These are phyloP conservation scores for Exephanes ischioxanthus DNA, from an alignment of 2,888 invertebrate genomes.

Conservation along the genomic window DNA sequence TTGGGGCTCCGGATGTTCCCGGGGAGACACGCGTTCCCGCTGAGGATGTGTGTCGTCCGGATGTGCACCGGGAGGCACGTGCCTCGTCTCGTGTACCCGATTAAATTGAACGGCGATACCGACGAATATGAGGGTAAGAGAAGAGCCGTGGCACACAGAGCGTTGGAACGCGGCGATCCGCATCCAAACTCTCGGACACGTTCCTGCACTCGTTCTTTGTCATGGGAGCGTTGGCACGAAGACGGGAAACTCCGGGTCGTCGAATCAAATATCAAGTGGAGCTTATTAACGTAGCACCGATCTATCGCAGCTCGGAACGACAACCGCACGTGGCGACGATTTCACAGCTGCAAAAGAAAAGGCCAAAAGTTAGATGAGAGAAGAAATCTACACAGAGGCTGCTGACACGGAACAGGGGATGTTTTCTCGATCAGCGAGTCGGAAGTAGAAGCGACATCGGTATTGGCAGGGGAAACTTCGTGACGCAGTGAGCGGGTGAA, in stretches of 20 bases:
- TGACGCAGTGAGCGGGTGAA: not conserved
- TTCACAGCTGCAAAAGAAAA: not conserved
- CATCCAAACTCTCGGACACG: slow-evolving; percentile 56
- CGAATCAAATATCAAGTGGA: slow-evolving; percentile 47
- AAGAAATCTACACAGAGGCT: not conserved
- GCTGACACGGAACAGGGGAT: not conserved
- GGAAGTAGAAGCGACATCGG: not conserved
- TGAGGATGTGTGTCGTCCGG: not conserved
- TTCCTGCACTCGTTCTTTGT: slow-evolving; percentile 50
- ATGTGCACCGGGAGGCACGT: slow-evolving; percentile 31
- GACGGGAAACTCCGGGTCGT: slow-evolving; percentile 48
- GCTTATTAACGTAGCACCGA: not conserved
- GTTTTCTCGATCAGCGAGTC: slow-evolving; percentile 12
- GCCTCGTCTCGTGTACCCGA: slow-evolving; percentile 41
- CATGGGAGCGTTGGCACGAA: slow-evolving; percentile 6
- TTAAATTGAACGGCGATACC: slow-evolving; percentile 54
- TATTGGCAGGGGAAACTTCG: not conserved
- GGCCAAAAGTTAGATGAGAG: not conserved
- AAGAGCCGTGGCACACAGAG: not conserved
- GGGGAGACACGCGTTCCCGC: not conserved
- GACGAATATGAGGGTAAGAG: slow-evolving; percentile 1
- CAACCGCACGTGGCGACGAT: not conserved
- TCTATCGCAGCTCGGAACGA: not conserved
- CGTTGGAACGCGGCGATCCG: slow-evolving; percentile 17
- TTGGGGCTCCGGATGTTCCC: not conserved